phyloP scores from a whole-genome alignment of 2,113 vertebrate species.

The Halichoerus grypus region DNA sequence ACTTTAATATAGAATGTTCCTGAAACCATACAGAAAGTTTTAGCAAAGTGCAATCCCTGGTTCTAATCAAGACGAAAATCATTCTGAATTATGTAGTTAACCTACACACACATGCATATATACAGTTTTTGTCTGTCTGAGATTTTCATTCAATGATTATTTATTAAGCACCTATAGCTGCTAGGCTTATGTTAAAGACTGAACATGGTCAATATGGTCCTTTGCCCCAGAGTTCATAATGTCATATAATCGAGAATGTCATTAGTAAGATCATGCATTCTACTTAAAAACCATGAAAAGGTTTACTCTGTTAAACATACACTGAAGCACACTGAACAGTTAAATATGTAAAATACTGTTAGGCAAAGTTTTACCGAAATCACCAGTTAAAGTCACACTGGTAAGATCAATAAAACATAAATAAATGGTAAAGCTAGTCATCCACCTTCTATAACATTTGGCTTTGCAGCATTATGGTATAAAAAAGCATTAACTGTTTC shows the following conservation, averaged over 20 bases:
- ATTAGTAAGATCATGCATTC: not conserved
- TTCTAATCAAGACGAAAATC: not conserved
- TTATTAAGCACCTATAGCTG: not conserved
- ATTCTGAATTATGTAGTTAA: not conserved
- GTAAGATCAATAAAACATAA: conserved; percentile 50
- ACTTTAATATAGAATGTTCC: not conserved
- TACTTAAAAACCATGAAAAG: conserved; percentile 17
- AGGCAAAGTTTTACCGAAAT: not conserved
- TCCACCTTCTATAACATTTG: conserved; percentile 15
- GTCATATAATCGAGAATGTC: not conserved
- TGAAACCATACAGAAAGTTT: not conserved
- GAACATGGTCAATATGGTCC: not conserved
- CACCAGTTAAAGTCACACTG: not conserved
- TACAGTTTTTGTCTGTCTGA: not conserved
- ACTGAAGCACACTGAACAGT: not conserved
- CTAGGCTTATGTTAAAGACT: not conserved
- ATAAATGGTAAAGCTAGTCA: conserved; percentile 21
- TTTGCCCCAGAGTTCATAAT: not conserved
- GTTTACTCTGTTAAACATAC: not conserved
- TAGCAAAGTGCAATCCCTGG: not conserved
- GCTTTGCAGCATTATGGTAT: not conserved
- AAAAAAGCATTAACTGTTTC: conserved; percentile 31
- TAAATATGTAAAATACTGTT: not conserved
- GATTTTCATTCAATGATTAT: not conserved
- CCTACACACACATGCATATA: not conserved